Evolutionary conservation across 2,797 vertebrate genomes (phyloP).

Genomic region (Telmatherina bonti): DNA sequence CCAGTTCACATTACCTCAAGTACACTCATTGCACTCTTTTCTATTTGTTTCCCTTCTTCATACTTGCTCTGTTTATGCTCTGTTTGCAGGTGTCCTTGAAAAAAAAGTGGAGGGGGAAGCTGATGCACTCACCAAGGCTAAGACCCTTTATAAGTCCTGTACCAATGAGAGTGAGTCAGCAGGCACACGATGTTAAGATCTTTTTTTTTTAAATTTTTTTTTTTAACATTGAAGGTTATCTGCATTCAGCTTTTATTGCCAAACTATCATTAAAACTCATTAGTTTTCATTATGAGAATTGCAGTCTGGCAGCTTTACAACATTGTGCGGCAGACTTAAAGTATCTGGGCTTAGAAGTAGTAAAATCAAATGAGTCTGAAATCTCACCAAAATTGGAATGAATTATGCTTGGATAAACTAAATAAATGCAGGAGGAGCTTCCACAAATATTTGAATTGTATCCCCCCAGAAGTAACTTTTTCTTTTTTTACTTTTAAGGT

Average conservation of each 20-base stretch:
- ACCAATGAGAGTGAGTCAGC: conserved; percentile 92
- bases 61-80: conserved; percentile 36
- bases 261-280: neutral
- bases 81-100: conserved; percentile 81
- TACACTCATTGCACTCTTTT: neutral
- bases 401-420: neutral
- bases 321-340: neutral
- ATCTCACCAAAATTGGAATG: neutral
- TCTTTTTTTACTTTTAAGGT: conserved; percentile 74
- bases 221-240: conserved; percentile 18
- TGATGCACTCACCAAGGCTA: conserved; percentile 91
- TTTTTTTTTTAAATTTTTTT: neutral
- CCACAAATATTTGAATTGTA: neutral
- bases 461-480: neutral
- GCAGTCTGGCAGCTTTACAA: neutral
- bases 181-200: conserved; percentile 4
- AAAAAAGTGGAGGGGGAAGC: conserved; percentile 75
- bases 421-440: neutral
- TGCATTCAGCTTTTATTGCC: neutral
- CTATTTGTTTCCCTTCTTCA: conserved; percentile 11
- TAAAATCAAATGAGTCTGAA: neutral
- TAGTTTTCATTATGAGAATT: neutral
- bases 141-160: conserved; percentile 93
- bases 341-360: neutral
- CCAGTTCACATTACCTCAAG: neutral